A percentile compares a stretch with the other conserved stretches of the same genome.
These are phyloP conservation scores for Beris morrisii DNA, from an alignment of 2,888 invertebrate genomes.

Conservation along the genomic window DNA sequence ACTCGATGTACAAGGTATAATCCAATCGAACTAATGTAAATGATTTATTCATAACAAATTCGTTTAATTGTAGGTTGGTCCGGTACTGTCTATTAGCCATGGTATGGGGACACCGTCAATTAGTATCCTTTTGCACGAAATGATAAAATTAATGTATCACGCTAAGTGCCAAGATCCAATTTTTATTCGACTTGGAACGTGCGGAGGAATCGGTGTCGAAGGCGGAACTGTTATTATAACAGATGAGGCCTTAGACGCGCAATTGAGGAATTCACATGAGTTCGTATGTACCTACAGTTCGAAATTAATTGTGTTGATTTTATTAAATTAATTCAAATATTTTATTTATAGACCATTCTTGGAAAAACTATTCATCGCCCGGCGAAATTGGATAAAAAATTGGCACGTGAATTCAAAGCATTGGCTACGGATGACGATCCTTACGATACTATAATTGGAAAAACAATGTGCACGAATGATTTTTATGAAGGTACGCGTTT, in stretches of 20 bases:
- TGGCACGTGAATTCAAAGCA: slow-evolving; percentile 77
- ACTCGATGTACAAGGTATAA: slow-evolving; percentile 90
- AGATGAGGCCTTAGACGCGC: slow-evolving; percentile 88
- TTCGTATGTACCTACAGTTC: slow-evolving; percentile 63
- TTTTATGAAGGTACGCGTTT: slow-evolving; percentile 85
- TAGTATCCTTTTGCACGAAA: slow-evolving; percentile 91
- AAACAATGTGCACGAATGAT: slow-evolving; percentile 95
- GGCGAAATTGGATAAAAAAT: slow-evolving; percentile 78
- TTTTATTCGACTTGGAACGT: slow-evolving; percentile 92
- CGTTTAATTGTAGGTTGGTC: slow-evolving; percentile 48
- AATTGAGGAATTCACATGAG: slow-evolving; percentile 78
- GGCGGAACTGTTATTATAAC: slow-evolving; percentile 93
- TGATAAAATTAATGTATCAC: slow-evolving; percentile 93
- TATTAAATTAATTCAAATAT: background rate
- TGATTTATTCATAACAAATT: background rate
- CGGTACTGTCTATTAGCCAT: slow-evolving; percentile 63
- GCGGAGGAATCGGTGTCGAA: slow-evolving; percentile 90
- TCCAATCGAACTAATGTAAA: background rate
- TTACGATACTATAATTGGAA: slow-evolving; percentile 85
- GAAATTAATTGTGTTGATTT: background rate
- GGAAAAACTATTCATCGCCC: slow-evolving; percentile 81
- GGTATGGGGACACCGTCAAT: slow-evolving; percentile 98
- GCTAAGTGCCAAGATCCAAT: slow-evolving; percentile 85
- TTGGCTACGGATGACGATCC: slow-evolving; percentile 76
- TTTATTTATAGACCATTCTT: slow-evolving; percentile 69